Percentiles rank a stretch among this genome's conserved stretches.
Evolutionary conservation across 2,797 vertebrate species (phyloP).

Genomic region (Sebastolobus alascanus): DNA sequence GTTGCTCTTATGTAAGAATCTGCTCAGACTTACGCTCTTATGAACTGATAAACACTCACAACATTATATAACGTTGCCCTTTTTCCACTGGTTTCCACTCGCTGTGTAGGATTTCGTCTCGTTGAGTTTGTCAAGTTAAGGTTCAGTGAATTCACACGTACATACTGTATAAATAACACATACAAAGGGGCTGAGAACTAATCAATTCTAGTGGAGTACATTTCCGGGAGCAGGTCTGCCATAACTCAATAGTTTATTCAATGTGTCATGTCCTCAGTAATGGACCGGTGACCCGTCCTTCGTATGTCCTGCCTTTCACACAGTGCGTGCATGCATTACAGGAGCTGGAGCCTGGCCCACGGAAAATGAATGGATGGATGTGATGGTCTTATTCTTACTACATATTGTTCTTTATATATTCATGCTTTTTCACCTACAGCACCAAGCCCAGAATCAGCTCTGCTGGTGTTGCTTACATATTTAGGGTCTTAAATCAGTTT

Average conservation of each 20-base stretch:
- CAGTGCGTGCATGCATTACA: background rate
- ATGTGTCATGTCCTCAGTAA: constrained; percentile 45
- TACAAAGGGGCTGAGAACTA: constrained; percentile 6
- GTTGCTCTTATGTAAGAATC: constrained; percentile 62
- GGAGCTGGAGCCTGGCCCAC: background rate
- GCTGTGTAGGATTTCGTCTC: constrained; percentile 4
- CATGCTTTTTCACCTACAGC: background rate
- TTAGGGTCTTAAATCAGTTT: background rate
- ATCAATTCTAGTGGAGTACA: constrained; percentile 46
- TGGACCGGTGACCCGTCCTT: constrained; percentile 7
- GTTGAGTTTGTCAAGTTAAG: constrained; percentile 13
- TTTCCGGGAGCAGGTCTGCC: constrained; percentile 29
- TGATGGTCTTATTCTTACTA: background rate
- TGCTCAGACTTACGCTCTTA: constrained; percentile 16
- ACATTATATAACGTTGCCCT: constrained; percentile 52
- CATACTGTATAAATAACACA: constrained; percentile 13
- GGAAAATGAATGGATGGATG: background rate
- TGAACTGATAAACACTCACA: constrained; percentile 37
- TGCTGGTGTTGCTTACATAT: background rate
- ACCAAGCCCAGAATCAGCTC: background rate
- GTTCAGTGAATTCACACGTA: constrained; percentile 21
- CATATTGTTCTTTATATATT: constrained; percentile 1
- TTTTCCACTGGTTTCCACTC: constrained; percentile 6
- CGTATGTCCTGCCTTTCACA: constrained; percentile 6
- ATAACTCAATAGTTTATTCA: constrained; percentile 64